A percentile compares a stretch with the other conserved stretches of the same genome.
These are phyloP conservation scores for Panthera leo DNA, from an alignment of 2,113 vertebrate species.

Conservation along the genomic window DNA sequence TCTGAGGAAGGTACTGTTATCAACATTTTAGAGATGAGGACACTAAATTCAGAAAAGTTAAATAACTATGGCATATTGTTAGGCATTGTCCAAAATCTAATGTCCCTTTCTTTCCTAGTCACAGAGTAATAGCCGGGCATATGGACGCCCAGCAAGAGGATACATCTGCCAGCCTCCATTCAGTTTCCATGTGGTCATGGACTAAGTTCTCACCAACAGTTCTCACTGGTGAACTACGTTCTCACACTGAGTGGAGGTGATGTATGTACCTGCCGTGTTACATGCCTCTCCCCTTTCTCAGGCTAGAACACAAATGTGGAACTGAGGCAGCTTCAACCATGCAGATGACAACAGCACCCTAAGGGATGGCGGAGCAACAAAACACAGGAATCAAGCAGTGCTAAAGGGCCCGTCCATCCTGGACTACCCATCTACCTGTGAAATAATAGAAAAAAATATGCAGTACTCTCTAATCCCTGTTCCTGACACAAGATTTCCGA, in stretches of 20 bases:
- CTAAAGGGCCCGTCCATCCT: not conserved
- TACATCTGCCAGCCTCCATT: not conserved
- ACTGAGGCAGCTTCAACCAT: not conserved
- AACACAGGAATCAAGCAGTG: not conserved
- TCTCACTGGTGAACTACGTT: not conserved
- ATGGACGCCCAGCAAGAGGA: not conserved
- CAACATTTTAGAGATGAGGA: not conserved
- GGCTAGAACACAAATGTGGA: not conserved
- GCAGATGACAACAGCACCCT: not conserved
- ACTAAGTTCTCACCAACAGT: not conserved
- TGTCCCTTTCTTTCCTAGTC: not conserved
- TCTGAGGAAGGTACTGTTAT: not conserved
- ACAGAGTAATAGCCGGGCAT: not conserved
- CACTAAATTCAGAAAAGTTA: not conserved
- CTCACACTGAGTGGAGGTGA: not conserved
- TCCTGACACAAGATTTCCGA: not conserved
- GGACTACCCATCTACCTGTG: not conserved
- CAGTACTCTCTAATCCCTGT: not conserved
- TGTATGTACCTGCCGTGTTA: fast-evolving
- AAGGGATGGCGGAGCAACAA: not conserved
- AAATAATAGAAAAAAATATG: not conserved
- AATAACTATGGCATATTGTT: too few relatives aligned
- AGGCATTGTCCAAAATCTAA: not conserved
- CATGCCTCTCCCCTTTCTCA: not conserved
- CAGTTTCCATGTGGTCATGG: fast-evolving